These are phyloP conservation scores for Coilia nasus DNA, from an alignment of 2,797 vertebrate species.

Conservation along the genomic window DNA sequence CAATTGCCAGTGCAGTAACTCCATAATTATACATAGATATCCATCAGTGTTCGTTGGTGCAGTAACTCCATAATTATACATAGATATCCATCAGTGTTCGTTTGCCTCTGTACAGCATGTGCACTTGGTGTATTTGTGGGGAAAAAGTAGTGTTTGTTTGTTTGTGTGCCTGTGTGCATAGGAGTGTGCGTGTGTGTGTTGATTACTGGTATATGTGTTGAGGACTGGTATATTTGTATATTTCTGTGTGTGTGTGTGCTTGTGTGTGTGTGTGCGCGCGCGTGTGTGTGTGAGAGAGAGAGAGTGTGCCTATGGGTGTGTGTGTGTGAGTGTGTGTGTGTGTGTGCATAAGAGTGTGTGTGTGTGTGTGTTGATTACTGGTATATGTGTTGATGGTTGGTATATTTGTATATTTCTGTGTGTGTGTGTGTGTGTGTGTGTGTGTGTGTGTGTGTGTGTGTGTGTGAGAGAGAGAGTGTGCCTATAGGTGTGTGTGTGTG, in stretches of 20 bases:
- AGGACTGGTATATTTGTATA: neutral
- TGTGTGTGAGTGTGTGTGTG: neutral
- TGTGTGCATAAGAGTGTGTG: neutral
- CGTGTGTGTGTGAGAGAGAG: neutral
- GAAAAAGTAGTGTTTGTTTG: too few species aligned
- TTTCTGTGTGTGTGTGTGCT: neutral
- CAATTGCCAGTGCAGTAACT: neutral
- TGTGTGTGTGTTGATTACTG: neutral
- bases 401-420: neutral
- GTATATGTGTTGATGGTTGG: too few species aligned
- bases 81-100: neutral
- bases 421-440: neutral
- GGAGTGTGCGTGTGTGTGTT: neutral
- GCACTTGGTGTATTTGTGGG: too few species aligned
- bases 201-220: too few species aligned
- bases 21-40: neutral
- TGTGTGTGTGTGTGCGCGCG: neutral
- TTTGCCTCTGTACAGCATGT: too few species aligned
- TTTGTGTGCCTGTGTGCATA: neutral
- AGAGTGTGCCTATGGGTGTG: neutral
- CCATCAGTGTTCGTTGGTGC: neutral
- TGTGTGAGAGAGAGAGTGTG: neutral
- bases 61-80: neutral
- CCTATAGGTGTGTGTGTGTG: neutral
- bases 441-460: neutral